Evolutionary conservation across 2,888 invertebrate genomes (phyloP).

Genomic region (Andrena bucephala): DNA sequence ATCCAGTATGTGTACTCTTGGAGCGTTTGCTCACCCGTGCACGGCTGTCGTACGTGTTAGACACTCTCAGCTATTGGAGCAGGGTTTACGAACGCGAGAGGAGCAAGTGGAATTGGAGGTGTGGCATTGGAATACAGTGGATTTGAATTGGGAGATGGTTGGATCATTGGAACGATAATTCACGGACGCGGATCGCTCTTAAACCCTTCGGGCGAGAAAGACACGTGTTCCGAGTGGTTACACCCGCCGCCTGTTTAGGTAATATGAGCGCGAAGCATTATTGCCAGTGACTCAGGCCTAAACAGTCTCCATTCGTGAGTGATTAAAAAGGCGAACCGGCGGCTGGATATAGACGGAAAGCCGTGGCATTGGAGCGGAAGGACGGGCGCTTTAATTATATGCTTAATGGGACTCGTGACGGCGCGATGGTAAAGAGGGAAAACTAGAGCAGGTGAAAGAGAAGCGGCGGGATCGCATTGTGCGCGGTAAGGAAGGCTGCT

Average conservation of each 20-base stretch:
- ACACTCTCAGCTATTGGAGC: neutral
- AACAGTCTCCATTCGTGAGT: too few relatives aligned
- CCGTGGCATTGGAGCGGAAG: too few relatives aligned
- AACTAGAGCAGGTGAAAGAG: neutral
- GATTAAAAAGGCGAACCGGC: too few relatives aligned
- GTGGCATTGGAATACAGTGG: neutral
- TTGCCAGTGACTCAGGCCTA: too few relatives aligned
- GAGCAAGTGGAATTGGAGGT: neutral
- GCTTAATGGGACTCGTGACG: too few relatives aligned
- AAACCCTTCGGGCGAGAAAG: too few relatives aligned
- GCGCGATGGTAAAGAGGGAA: neutral
- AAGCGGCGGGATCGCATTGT: neutral
- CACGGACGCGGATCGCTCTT: too few relatives aligned
- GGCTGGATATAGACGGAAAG: too few relatives aligned
- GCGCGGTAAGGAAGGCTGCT: neutral
- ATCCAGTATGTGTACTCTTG: slow-evolving; percentile 18
- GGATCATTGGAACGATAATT: neutral
- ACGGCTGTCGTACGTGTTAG: neutral
- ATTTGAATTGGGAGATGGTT: neutral
- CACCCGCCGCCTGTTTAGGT: too few relatives aligned
- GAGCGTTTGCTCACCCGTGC: neutral
- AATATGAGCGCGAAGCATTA: too few relatives aligned
- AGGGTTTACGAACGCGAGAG: neutral
- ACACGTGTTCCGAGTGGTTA: too few relatives aligned
- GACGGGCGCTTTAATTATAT: too few relatives aligned